phyloP scores from a whole-genome alignment of 2,113 vertebrate genomes.

The Microcebus ravelobensis region DNA sequence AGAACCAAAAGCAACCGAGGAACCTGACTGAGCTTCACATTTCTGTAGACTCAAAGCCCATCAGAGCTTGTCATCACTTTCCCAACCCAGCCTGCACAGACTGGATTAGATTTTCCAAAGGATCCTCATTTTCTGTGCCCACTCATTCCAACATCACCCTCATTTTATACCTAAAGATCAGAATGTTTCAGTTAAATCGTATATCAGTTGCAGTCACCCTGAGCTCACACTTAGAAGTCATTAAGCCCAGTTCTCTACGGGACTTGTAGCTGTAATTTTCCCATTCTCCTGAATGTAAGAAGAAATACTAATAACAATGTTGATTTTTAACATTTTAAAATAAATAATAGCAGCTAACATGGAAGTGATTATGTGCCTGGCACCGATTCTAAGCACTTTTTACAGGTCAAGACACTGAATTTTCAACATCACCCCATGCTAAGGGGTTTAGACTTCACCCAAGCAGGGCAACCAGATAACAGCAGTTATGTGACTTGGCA shows the following conservation, averaged over 20 bases:
- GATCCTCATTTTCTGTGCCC: neutral
- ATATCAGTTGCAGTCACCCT: neutral
- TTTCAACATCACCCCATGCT: neutral
- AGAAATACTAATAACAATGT: neutral
- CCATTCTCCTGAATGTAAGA: neutral
- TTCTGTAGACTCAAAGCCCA: neutral
- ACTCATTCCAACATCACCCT: neutral
- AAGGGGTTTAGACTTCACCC: neutral
- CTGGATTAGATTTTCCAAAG: neutral
- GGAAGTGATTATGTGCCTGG: neutral
- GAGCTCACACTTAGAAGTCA: neutral
- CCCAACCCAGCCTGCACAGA: neutral
- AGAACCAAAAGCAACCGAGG: constrained; percentile 5
- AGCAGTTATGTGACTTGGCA: neutral
- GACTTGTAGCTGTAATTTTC: neutral
- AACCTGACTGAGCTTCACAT: neutral
- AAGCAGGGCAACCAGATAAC: neutral
- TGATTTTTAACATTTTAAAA: neutral
- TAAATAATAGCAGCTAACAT: neutral
- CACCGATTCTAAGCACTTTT: neutral
- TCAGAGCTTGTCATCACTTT: neutral
- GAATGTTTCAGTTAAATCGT: neutral
- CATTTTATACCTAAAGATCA: neutral
- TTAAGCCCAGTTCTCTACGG: neutral
- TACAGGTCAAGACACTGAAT: neutral